phyloP scores from a whole-genome alignment of 2,113 vertebrate genomes.

The Gambusia holbrooki region DNA sequence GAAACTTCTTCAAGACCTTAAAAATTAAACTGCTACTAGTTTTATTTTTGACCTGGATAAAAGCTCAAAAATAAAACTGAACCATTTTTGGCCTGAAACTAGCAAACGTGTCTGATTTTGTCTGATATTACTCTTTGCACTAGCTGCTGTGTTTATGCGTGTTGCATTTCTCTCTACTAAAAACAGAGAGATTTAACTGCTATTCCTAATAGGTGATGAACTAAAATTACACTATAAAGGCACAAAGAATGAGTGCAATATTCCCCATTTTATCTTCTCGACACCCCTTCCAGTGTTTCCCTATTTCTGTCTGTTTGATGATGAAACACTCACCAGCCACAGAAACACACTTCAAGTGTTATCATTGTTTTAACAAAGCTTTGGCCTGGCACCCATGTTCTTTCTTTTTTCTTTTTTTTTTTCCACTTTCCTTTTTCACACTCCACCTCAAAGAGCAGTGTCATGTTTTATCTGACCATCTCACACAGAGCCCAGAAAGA shows the following conservation, averaged over 20 bases:
- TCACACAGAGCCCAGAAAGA: slow-evolving; percentile 58
- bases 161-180: slow-evolving; percentile 6
- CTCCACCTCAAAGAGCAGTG: slow-evolving; percentile 73
- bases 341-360: slow-evolving; percentile 62
- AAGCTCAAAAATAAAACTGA: not conserved
- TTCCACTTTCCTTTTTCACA: slow-evolving; percentile 56
- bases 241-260: slow-evolving; percentile 3
- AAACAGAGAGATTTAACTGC: slow-evolving; percentile 27
- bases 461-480: slow-evolving; percentile 77
- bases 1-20: too few species aligned
- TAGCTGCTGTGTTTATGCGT: slow-evolving; percentile 1
- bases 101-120: too few species aligned
- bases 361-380: slow-evolving; percentile 71
- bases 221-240: slow-evolving; percentile 15
- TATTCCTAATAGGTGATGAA: slow-evolving; percentile 23
- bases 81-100: not conserved
- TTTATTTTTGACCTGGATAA: not conserved
- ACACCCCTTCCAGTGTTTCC: slow-evolving; percentile 10
- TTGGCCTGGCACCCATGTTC: slow-evolving; percentile 60
- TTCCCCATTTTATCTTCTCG: slow-evolving; percentile 18
- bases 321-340: slow-evolving; percentile 57
- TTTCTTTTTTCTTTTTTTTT: slow-evolving; percentile 43
- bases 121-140: too few species aligned
- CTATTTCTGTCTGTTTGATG: slow-evolving; percentile 52
- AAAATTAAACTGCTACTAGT: not conserved